Percentiles rank a stretch among this genome's conserved stretches.
These are phyloP conservation scores for Dendropsophus ebraccatus DNA, from an alignment of 2,113 vertebrate species.

Conservation along the genomic window DNA sequence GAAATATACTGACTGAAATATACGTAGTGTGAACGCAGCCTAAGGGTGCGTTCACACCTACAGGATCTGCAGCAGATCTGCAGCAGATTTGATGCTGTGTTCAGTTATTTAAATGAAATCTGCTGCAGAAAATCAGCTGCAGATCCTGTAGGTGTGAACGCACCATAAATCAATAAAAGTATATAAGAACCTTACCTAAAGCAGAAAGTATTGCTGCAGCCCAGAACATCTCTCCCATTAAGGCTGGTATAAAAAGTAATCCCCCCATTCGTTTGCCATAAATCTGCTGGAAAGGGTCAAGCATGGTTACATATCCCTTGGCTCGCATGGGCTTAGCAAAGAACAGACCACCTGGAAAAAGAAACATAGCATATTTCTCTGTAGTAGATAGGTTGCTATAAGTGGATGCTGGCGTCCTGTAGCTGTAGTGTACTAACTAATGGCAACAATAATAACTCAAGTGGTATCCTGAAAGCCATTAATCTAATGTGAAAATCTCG, in stretches of 20 bases:
- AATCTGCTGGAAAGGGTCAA: constrained; percentile 95
- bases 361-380: neutral
- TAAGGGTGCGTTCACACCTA: no score
- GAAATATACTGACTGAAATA: no score
- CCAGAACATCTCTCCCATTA: constrained; percentile 99
- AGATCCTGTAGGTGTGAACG: no score
- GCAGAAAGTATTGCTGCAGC: constrained; percentile 97
- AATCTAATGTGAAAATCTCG: neutral
- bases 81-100: no score
- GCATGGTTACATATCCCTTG: constrained; percentile 95
- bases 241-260: constrained; percentile 91
- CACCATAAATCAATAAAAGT: neutral
- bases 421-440: neutral
- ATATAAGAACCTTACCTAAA: constrained; percentile 78
- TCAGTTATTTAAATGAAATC: no score
- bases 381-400: neutral
- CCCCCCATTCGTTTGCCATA: constrained; percentile 97
- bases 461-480: neutral
- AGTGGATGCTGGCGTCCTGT: neutral
- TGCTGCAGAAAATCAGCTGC: no score
- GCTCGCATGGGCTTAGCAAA: constrained; percentile 98
- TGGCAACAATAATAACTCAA: neutral
- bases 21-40: no score
- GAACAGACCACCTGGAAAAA: constrained; percentile 87
- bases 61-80: no score